These are phyloP conservation scores for Phyllotreta cruciferae DNA, from an alignment of 2,888 invertebrate genomes.

Conservation along the genomic window DNA sequence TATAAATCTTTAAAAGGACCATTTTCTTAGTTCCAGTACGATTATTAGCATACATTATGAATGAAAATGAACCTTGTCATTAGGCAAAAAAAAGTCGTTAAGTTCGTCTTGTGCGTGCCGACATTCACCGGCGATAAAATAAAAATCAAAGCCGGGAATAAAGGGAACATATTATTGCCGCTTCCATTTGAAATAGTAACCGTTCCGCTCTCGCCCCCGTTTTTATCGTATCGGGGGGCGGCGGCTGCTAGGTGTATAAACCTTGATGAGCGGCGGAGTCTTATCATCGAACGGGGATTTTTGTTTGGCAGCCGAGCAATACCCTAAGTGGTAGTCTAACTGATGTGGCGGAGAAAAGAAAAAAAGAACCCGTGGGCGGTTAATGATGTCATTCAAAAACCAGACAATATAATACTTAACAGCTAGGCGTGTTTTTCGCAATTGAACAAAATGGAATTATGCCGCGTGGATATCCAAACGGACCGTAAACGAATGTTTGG, in stretches of 20 bases:
- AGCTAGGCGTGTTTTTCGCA: constrained; percentile 34
- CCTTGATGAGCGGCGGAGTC: constrained; percentile 20
- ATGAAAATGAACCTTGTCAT: no score
- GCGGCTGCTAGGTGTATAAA: constrained; percentile 4
- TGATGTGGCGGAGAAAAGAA: constrained; percentile 17
- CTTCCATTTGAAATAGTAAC: background rate
- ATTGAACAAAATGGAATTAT: constrained; percentile 33
- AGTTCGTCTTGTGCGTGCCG: no score
- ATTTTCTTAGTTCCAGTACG: no score
- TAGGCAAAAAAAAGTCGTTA: no score
- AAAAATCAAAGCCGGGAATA: no score
- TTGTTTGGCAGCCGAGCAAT: constrained; percentile 14
- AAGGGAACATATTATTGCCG: no score
- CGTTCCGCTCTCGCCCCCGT: background rate
- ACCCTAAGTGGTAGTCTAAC: constrained; percentile 20
- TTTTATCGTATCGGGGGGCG: background rate
- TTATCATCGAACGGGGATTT: constrained; percentile 9
- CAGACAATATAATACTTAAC: constrained; percentile 31
- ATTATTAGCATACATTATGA: no score
- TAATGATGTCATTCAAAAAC: constrained; percentile 36
- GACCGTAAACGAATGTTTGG: no score
- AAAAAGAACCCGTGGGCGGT: constrained; percentile 32
- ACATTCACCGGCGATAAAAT: no score
- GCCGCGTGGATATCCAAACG: constrained; percentile 3
- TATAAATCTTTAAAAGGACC: no score